phyloP scores from a whole-genome alignment of 2,888 invertebrate genomes.

The Osedax frankpressi region DNA sequence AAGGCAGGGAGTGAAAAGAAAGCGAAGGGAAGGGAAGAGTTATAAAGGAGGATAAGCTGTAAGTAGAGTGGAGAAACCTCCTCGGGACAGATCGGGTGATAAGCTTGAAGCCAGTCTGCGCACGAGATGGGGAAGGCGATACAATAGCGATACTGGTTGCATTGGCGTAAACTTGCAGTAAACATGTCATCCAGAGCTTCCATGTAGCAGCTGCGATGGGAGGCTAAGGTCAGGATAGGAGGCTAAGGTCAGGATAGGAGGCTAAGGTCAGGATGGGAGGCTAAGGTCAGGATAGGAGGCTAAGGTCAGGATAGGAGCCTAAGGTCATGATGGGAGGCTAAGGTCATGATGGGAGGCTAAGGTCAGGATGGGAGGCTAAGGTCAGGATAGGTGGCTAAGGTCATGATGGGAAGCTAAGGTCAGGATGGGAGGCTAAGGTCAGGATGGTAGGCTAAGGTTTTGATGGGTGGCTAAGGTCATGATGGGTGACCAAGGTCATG shows the following conservation, averaged over 20 bases:
- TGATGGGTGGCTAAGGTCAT: too few species aligned
- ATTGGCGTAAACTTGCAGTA: constrained; percentile 94
- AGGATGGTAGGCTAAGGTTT: too few species aligned
- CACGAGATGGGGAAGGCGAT: constrained; percentile 94
- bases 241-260: neutral
- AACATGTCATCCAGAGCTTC: constrained; percentile 95
- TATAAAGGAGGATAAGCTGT: too few species aligned
- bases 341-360: too few species aligned
- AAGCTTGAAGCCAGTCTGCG: constrained; percentile 77
- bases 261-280: neutral
- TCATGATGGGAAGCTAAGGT: too few species aligned
- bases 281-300: neutral
- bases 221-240: neutral
- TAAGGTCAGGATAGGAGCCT: neutral
- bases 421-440: too few species aligned
- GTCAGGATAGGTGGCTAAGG: too few species aligned
- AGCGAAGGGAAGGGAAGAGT: too few species aligned
- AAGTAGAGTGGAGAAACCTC: constrained; percentile 25
- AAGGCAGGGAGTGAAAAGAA: too few species aligned
- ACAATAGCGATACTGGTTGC: constrained; percentile 83
- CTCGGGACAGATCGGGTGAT: constrained; percentile 29
- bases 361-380: too few species aligned
- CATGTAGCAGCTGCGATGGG: constrained; percentile 62
- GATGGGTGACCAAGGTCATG: too few species aligned
- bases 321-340: too few species aligned